phyloP scores from a whole-genome alignment of 53 echinoderm and acorn worm species.

The Echinarachnius parma region DNA sequence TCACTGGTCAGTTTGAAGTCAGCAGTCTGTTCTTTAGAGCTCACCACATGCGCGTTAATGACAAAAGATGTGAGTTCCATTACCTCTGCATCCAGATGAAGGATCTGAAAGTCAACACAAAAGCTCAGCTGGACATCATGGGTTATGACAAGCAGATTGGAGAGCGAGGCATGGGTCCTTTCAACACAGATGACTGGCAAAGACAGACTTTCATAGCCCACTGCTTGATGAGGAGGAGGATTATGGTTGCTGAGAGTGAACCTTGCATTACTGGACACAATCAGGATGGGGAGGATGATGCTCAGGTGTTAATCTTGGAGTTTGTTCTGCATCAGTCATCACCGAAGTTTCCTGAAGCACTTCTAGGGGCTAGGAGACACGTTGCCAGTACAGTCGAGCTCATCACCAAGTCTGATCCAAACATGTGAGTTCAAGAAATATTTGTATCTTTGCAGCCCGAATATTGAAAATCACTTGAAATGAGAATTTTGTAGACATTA shows the following conservation, averaged over 20 bases:
- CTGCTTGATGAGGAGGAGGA: background rate
- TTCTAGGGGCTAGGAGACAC: background rate
- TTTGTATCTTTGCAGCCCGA: too few species aligned
- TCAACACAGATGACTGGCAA: constrained; percentile 10
- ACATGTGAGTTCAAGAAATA: too few species aligned
- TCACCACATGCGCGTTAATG: constrained; percentile 23
- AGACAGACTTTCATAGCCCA: constrained; percentile 22
- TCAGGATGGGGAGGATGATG: background rate
- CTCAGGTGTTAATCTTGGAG: background rate
- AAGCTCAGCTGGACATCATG: background rate
- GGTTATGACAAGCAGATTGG: background rate
- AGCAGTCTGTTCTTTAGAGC: constrained; percentile 9
- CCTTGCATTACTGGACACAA: background rate
- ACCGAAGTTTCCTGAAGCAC: background rate
- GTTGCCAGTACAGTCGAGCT: too few species aligned
- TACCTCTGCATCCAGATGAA: constrained; percentile 46
- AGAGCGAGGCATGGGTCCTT: background rate
- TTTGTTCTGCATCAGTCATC: constrained; percentile 17
- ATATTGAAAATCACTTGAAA: too few species aligned
- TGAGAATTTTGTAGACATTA: too few species aligned
- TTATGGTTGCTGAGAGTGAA: background rate
- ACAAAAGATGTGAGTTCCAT: constrained; percentile 8
- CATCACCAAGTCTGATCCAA: constrained; percentile 21
- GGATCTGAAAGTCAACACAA: constrained; percentile 9
- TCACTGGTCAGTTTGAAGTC: constrained; percentile 29